phyloP scores from a whole-genome alignment of 2,888 invertebrate species.

The Magallana nippona region DNA sequence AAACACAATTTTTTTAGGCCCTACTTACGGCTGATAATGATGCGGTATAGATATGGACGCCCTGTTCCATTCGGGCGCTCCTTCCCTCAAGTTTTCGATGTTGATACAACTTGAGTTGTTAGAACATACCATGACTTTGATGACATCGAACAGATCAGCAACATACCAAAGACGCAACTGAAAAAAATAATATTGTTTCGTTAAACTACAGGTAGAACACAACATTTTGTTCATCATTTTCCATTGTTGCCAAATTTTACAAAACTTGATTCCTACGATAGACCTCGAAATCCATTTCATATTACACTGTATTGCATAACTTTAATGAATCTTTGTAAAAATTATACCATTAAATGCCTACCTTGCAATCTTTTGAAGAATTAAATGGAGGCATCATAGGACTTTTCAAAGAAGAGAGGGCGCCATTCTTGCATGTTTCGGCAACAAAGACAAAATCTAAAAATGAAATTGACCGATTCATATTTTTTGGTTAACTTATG shows the following conservation, averaged over 20 bases:
- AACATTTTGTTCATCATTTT: too few relatives aligned
- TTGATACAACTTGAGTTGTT: neutral
- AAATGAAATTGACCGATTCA: too few relatives aligned
- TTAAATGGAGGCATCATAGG: neutral
- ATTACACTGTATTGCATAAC: too few relatives aligned
- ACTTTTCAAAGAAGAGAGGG: neutral
- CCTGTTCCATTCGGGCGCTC: neutral
- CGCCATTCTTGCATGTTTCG: neutral
- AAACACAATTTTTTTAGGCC: too few relatives aligned
- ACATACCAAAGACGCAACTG: constrained; percentile 30
- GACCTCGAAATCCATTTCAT: too few relatives aligned
- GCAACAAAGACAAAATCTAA: neutral
- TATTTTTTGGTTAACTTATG: too few relatives aligned
- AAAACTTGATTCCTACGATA: too few relatives aligned
- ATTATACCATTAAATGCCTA: neutral
- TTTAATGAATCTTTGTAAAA: too few relatives aligned
- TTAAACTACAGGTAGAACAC: too few relatives aligned
- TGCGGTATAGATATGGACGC: neutral
- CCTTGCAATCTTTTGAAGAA: constrained; percentile 4
- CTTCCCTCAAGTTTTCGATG: neutral
- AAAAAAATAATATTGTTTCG: neutral
- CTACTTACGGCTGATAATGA: constrained; percentile 20
- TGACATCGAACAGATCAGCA: neutral
- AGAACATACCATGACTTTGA: neutral
- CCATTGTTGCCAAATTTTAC: too few relatives aligned